A percentile compares a stretch with the other conserved stretches of the same genome.
These are phyloP conservation scores for Tapirus terrestris DNA, from an alignment of 2,113 vertebrate genomes.

Conservation along the genomic window DNA sequence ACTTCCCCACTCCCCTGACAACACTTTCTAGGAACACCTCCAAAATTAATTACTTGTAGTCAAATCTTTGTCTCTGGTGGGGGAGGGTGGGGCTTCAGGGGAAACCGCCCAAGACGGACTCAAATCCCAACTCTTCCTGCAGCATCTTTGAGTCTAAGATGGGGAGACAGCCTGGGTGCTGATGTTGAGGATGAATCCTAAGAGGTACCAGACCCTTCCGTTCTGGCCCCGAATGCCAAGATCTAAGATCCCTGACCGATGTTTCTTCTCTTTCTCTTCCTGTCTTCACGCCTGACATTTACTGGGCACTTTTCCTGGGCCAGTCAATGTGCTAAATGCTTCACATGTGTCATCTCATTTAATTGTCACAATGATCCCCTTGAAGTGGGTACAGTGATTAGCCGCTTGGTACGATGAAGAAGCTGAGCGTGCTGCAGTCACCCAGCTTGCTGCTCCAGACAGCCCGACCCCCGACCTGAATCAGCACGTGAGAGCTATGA, in stretches of 20 bases:
- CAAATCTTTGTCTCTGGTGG: neutral
- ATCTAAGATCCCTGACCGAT: neutral
- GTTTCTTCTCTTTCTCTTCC: neutral
- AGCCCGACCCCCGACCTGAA: rapidly evolving
- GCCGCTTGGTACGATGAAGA: rapidly evolving
- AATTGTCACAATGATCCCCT: too few species aligned
- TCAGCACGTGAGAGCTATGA: rapidly evolving
- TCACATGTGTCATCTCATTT: too few species aligned
- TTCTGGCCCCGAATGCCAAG: neutral
- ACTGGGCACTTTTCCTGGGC: neutral
- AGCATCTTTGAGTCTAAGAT: neutral
- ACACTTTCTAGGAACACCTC: neutral
- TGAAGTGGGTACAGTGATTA: neutral
- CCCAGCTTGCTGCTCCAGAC: rapidly evolving
- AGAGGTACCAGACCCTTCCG: neutral
- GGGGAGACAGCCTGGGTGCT: neutral
- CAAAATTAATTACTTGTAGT: neutral
- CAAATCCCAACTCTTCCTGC: too few species aligned
- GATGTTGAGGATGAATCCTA: neutral
- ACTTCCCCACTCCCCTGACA: neutral
- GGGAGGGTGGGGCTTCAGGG: neutral
- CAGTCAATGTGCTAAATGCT: neutral
- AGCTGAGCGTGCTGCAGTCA: rapidly evolving
- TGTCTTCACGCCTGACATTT: neutral
- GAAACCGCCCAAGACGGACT: neutral